These are phyloP conservation scores for Ceyx melanurus DNA, from an alignment of 2,113 vertebrate genomes.

Conservation along the genomic window DNA sequence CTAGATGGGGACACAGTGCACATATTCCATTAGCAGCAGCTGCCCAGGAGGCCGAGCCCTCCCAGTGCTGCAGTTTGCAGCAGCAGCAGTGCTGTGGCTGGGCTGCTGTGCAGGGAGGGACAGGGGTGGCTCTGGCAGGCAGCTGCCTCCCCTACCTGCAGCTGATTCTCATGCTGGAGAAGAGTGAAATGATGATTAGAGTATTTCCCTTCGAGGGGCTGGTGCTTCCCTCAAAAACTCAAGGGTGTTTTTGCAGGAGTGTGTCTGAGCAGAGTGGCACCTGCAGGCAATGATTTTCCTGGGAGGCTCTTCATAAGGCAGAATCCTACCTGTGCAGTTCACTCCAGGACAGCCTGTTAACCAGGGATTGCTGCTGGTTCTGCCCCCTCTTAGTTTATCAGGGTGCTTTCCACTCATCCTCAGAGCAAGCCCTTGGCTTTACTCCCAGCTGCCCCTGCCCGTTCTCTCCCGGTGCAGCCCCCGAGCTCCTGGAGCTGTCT, in stretches of 20 bases:
- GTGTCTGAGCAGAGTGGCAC: neutral
- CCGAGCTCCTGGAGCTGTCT: conserved; percentile 42
- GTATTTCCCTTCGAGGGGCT: neutral
- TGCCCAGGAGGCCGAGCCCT: conserved; percentile 25
- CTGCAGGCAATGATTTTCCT: neutral
- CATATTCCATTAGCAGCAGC: conserved; percentile 34
- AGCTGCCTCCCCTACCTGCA: neutral
- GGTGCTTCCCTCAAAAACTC: neutral
- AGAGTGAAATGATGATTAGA: neutral
- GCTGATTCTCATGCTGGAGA: neutral
- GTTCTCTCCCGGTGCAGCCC: conserved; percentile 5
- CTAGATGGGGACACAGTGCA: conserved; percentile 49
- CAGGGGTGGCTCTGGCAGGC: conserved; percentile 31
- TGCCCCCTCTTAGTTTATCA: neutral
- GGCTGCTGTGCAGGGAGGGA: neutral
- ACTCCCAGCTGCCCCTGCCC: conserved; percentile 23
- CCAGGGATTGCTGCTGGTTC: conserved; percentile 1
- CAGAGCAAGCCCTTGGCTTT: neutral
- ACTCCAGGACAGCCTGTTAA: conserved; percentile 10
- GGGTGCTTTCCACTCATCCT: conserved; percentile 8
- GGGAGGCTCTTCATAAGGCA: neutral
- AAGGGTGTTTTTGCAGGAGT: neutral
- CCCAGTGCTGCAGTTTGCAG: conserved; percentile 40
- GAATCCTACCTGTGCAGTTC: neutral
- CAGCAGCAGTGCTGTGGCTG: neutral